phyloP scores from a whole-genome alignment of 2,888 invertebrate species.

The Volucella bombylans region DNA sequence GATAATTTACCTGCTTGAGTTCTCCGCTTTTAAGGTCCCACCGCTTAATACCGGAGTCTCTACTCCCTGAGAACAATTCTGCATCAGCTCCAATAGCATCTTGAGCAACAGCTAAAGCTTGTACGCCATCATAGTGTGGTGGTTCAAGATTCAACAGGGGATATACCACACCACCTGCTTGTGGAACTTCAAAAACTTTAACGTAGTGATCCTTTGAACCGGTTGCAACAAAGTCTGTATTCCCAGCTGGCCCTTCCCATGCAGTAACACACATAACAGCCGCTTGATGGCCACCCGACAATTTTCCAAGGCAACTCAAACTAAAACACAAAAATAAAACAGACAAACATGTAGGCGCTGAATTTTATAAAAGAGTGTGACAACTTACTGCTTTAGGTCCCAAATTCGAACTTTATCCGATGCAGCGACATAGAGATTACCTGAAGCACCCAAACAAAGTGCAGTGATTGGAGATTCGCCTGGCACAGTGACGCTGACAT shows the following conservation, averaged over 20 bases:
- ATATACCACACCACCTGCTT: conserved; percentile 83
- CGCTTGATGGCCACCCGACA: conserved; percentile 91
- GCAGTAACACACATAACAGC: conserved; percentile 92
- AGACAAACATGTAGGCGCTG: background rate
- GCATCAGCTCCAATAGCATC: conserved; percentile 82
- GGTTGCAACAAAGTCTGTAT: conserved; percentile 87
- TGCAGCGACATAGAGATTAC: conserved; percentile 89
- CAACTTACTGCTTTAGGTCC: conserved; percentile 88
- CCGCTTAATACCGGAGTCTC: conserved; percentile 93
- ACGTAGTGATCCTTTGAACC: conserved; percentile 94
- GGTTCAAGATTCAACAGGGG: conserved; percentile 88
- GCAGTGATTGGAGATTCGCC: conserved; percentile 88
- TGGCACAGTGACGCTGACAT: conserved; percentile 77
- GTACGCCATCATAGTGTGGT: conserved; percentile 95
- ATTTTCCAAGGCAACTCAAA: conserved; percentile 87
- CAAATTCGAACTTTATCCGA: conserved; percentile 92
- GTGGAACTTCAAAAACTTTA: conserved; percentile 84
- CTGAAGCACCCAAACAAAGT: conserved; percentile 86
- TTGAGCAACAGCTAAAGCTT: conserved; percentile 88
- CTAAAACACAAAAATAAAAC: conserved; percentile 78
- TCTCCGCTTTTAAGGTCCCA: conserved; percentile 86
- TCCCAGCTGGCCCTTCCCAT: conserved; percentile 82
- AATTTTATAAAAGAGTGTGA: background rate
- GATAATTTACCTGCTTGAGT: conserved; percentile 77
- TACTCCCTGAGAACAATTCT: conserved; percentile 90